Conservation (phyloP, 2,888 invertebrate species). For the Ethmia dodecea region DNA sequence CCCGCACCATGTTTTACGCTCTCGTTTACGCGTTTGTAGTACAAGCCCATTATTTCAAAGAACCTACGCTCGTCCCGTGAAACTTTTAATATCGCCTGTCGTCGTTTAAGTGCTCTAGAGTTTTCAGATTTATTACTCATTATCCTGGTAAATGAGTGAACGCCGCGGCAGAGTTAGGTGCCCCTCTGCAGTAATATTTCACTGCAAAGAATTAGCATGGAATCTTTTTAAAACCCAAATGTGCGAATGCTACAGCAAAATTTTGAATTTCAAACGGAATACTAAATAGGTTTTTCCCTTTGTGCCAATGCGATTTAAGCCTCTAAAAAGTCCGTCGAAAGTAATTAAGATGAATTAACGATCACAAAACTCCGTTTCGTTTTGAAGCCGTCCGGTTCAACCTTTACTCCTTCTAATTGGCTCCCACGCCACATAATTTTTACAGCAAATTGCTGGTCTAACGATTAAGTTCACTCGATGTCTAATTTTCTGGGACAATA, state of each 20-base stretch:
- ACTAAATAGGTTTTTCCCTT: constrained; percentile 5
- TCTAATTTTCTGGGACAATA: constrained; percentile 71
- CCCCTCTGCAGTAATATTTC: constrained; percentile 3
- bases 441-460: constrained; percentile 55
- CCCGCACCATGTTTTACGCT: constrained; percentile 35
- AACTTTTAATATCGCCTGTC: constrained; percentile 24
- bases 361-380: constrained; percentile 38
- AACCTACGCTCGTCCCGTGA: constrained; percentile 26
- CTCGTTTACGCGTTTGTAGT: constrained; percentile 44
- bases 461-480: constrained; percentile 56
- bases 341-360: constrained; percentile 61
- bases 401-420: constrained; percentile 38
- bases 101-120: constrained; percentile 10
- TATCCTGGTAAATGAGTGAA: constrained; percentile 24
- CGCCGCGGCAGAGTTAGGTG: constrained; percentile 10
- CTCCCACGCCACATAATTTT: constrained; percentile 60
- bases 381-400: constrained; percentile 6
- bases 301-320: constrained; percentile 27
- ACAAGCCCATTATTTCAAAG: constrained; percentile 41
- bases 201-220: constrained; percentile 1
- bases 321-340: constrained; percentile 44
- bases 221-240: background rate
- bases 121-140: constrained; percentile 28
- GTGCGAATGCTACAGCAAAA: background rate
- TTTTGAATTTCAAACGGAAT: constrained; percentile 4